These are phyloP conservation scores for Hyposoter dolosus DNA, from an alignment of 2,888 invertebrate species.

Conservation along the genomic window DNA sequence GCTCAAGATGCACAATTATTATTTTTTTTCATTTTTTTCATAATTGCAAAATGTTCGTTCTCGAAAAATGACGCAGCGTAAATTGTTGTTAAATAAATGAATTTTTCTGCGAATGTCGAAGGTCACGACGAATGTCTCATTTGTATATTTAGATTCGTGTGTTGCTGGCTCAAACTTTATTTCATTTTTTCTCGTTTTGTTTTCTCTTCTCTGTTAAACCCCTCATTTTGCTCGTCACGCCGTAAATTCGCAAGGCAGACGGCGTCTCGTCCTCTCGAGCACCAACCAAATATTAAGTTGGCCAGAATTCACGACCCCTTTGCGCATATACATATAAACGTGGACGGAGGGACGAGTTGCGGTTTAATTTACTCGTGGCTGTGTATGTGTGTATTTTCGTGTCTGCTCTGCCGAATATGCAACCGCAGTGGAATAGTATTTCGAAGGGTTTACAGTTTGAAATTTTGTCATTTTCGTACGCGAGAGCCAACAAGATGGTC, in stretches of 20 bases:
- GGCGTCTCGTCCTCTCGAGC: conserved; percentile 47
- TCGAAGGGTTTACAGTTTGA: conserved; percentile 43
- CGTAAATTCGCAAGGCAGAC: conserved; percentile 63
- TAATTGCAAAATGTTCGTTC: background rate
- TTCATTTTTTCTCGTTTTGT: conserved; percentile 35
- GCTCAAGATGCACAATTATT: too few species aligned
- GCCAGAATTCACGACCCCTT: conserved; percentile 50
- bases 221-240: conserved; percentile 67
- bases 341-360: conserved; percentile 1
- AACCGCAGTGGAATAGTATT: conserved; percentile 43
- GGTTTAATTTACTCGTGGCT: conserved; percentile 26
- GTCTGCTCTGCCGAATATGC: background rate
- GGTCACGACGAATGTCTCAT: conserved; percentile 15
- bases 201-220: conserved; percentile 35
- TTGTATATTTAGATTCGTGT: conserved; percentile 63
- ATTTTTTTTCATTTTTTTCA: background rate
- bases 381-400: background rate
- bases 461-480: conserved; percentile 24
- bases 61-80: background rate
- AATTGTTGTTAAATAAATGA: background rate
- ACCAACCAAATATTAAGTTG: conserved; percentile 66
- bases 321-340: conserved; percentile 5
- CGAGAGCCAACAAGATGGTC: background rate
- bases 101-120: background rate
- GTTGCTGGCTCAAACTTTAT: background rate